Evolutionary conservation across 1,140 invertebrate species (phyloP), one percentile per base, ranked within the genome.

Genomic region (Ectropis grisescens): DNA sequence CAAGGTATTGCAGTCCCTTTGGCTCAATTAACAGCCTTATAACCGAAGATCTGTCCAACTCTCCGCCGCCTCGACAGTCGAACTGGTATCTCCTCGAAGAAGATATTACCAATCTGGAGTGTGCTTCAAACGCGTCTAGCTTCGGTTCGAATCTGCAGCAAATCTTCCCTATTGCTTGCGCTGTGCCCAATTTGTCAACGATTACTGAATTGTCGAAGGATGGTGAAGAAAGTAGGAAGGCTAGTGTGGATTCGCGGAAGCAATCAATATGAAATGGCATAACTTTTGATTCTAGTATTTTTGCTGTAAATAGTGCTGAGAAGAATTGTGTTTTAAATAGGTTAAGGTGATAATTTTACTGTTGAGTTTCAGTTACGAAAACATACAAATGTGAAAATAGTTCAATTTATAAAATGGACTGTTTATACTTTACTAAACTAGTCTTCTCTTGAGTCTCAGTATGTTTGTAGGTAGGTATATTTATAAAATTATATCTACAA

Each of bases 31-130:
- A 44, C 29, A 80, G 75, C 39, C 43, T 78, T 3, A 47, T 80
- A 7, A 80, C 75, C n/a, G 70, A 78, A 25, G 72, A 80, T 37
- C 29, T 80, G 10, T 70, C 75, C 13, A 47, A 64, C 16, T 58
- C 60, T 11, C 29, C 25, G 1, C 37, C 32, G 28, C 14, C 15
- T 27, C 33, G 1, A 23, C 10, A 29, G 0, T 27, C 42, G 0
- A 69, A 61, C 16, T 81, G 72, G 76, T 74, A 60, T 30, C 56
- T 78, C 2, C 19, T 81, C 1, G 68, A 67, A 2, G 76, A 81
- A 24, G 70, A 80, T 14, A 70, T 76, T 12, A 53, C 55, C 3
- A 69, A 61, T 29, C 51, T 53, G 0, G 67, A 54, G 25, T 33
- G 43, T 23, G 29, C 42, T 11, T 19, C 36, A 30, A 13, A 37